phyloP scores from a whole-genome alignment of 2,888 invertebrate species.

The Cephus rjabovi region DNA sequence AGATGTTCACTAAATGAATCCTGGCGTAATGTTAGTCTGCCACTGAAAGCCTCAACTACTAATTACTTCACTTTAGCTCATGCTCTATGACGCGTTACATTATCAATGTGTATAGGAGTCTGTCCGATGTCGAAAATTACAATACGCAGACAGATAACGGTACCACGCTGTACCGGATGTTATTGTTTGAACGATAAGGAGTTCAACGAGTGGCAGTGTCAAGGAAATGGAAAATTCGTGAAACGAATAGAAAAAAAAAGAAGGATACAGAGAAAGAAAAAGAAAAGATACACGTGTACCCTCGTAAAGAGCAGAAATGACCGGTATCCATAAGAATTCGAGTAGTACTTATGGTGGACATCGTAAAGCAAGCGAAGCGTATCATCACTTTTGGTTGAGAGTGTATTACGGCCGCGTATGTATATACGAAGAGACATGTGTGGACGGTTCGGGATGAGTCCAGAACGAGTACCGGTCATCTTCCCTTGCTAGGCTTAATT shows the following conservation, averaged over 20 bases:
- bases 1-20: conserved; percentile 62
- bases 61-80: conserved; percentile 35
- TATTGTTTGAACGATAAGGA: neutral
- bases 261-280: neutral
- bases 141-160: neutral
- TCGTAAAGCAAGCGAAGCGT: conserved; percentile 10
- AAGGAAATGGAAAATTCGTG: too few relatives aligned
- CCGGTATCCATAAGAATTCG: neutral
- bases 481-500: conserved; percentile 53
- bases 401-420: neutral
- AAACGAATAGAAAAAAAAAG: neutral
- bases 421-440: conserved; percentile 2
- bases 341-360: neutral
- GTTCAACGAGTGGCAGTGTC: neutral
- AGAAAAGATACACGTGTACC: neutral
- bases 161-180: neutral
- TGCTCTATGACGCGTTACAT: neutral
- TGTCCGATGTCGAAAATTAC: neutral
- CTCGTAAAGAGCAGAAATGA: neutral
- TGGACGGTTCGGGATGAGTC: conserved; percentile 7
- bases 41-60: conserved; percentile 35
- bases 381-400: neutral
- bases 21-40: conserved; percentile 30
- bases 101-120: neutral
- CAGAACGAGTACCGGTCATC: conserved; percentile 31